Base-by-base conservation (phyloP, 2,797 vertebrate genomes). In the Enteromius trimaculatus region DNA sequence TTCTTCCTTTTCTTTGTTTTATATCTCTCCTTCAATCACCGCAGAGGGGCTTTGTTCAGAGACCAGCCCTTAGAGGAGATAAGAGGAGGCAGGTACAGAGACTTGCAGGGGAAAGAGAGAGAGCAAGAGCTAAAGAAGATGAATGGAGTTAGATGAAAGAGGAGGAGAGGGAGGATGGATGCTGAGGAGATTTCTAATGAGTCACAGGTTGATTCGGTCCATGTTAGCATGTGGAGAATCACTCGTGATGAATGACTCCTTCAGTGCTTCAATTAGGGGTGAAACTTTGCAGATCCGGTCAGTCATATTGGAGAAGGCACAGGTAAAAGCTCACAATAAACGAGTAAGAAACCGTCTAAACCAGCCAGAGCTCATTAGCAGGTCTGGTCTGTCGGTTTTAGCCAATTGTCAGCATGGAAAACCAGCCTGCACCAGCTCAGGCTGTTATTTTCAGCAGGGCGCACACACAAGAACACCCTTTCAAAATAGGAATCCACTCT, bases 191-290 rank as follows among this genome's bases (percentile, higher is more conserved):
- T 87, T 86, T 84, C 47, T 83, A 89, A 89, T 87, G 87, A 88
- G 69, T 90, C 81, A 80, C 79, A 83, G 83, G 78, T 87, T 87
- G 79, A 86, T 83, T 86, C 80, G 53, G 8, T 66, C 68, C 31
- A 51, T 79, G 65, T 78, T 71, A 69, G 82, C 31, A n/a, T 34
- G 74, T 53, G 47, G 77, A 88, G 87, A 87, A 86, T 83, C 84
- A 58, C 81, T 69, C 53, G 80, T 85, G 88, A 89, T 88, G 83
- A 88, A 89, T 84, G 84, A 77, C 82, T 88, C 79, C 79, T 89
- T 88, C 86, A 79, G 75, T 44, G 55, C 80, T 88, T 88, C 79
- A 88, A 88, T 88, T 88, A 86, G 60, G 49, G 78, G 49, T 53
- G 71, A 83, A 77, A 81, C 64, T 69, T 80, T 84, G 66, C 84